A percentile compares a stretch with the other conserved stretches of the same genome.
phyloP scores from a whole-genome alignment of 1,140 invertebrate species.

The Aphis gossypii region DNA sequence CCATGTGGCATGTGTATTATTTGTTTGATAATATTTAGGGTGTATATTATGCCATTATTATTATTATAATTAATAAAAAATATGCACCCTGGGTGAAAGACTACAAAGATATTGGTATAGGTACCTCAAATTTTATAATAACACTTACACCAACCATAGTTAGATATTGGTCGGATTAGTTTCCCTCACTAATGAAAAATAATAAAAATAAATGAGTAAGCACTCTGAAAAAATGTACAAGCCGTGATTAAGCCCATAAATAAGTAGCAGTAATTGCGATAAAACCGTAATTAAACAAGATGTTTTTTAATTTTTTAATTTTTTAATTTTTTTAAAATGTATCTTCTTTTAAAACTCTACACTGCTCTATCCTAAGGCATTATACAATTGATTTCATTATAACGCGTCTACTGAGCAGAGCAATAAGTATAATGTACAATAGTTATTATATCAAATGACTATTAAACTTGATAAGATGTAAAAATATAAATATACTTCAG shows the following conservation, averaged over 20 bases:
- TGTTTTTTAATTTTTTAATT: background rate
- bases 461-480: background rate
- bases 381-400: background rate
- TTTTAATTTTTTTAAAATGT: no score
- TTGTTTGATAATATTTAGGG: background rate
- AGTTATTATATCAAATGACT: background rate
- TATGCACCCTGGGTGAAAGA: background rate
- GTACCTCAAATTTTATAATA: background rate
- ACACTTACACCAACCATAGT: background rate
- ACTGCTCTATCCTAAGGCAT: no score
- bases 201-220: background rate
- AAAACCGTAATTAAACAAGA: background rate
- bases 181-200: background rate
- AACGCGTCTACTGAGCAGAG: background rate
- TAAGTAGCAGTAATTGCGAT: background rate
- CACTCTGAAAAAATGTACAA: background rate
- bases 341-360: no score
- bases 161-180: background rate
- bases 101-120: background rate
- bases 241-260: background rate
- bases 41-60: background rate
- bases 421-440: background rate
- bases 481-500: background rate
- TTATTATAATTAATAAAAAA: slow-evolving; percentile 3
- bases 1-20: background rate